Base-by-base conservation (phyloP, 2,888 invertebrate genomes). In the Cerceris rybyensis region DNA sequence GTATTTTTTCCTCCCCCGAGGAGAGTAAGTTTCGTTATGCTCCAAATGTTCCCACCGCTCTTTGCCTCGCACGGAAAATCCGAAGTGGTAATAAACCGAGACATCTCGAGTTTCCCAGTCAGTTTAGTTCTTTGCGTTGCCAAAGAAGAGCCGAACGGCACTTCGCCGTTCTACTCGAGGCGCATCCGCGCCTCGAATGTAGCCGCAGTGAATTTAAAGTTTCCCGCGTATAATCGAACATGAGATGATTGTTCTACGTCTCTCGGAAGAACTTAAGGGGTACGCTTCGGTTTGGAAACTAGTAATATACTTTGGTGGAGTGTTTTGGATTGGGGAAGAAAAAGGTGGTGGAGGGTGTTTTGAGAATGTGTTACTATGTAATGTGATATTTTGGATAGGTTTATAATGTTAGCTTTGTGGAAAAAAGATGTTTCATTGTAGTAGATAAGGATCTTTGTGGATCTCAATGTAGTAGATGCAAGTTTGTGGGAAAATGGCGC, bases 21-120 rank as follows among this genome's bases (percentile, higher is more conserved):
- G 54, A 61, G 57, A 70, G 16, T 17, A 68, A 28, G 49, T 70
- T 68, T 73, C 73, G 81, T 77, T 73, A 81, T 70, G 81, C 81
- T 81, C 81, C 73, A 74, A 43, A 81, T 81, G 64, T 60, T 54
- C 58, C 61, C 17, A 49, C 60, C 69, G 42, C 71, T 50, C 50
- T 50, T 46, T 43, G 41, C 70, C 46, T 64, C 60, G 8, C 42
- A 42, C 52, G 66, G 78, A 81, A 81, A 81, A 81, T 71, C 57
- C 68, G 50, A 77, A 74, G 68, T 81, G 70, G 77, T 81, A 81
- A 81, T 81, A 81, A 76, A 66, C 67, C 70, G 57, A 46, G 69
- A 46, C 52, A 55, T 67, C 63, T 52, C 63, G 46, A 60, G 80
- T 76, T 72, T 72, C 65, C 63, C 72, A 75, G 71, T 50, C 70